Base-by-base conservation (phyloP, 2,888 invertebrate genomes). In the Julus scanicus region DNA sequence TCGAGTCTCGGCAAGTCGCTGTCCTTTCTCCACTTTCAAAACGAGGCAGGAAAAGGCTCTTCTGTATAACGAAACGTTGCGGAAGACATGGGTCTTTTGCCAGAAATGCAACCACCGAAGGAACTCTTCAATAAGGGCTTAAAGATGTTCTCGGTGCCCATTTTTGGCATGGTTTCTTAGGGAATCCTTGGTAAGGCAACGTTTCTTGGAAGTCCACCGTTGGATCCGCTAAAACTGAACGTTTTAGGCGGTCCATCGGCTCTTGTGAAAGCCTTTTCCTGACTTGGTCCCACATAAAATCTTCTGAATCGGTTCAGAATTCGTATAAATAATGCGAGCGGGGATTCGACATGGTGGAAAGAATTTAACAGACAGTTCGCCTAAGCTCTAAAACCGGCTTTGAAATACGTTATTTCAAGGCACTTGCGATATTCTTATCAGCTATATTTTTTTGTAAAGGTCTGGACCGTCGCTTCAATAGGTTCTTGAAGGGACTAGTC, bases 371-470 rank as follows among this genome's bases (percentile, higher is more conserved):
- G n/a, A 63, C 63, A 20, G 63, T 63, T 63, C 1, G 57, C 20
- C 63, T 63, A 63, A 63, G 20, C 63, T 63, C 63, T 63, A 63
- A 49, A 63, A 63, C 63, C 5, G n/a, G 63, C 63, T 20, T 63
- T 20, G 63, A 63, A 63, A 63, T 63, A 20, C 63, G 8, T 63
- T 63, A 63, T 63, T 63, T 63, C 63, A 63, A 63, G 63, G 63
- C 63, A 63, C 63, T 63, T 63, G 20, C 20, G 20, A 63, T 63
- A 63, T 63, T 63, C 63, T n/a, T 63, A 63, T 63, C 63, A 20
- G 63, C 20, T 63, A 63, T 57, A 57, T 63, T 8, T 63, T 20
- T 63, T 20, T 63, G n/a, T 11, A 49, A 49, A 49, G 49, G 49
- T 13, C 11, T 6, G 63, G 63, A 63, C 63, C 20, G 20, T 8